Conservation (phyloP, 1,140 invertebrate genomes). For the Sinella curviseta region DNA sequence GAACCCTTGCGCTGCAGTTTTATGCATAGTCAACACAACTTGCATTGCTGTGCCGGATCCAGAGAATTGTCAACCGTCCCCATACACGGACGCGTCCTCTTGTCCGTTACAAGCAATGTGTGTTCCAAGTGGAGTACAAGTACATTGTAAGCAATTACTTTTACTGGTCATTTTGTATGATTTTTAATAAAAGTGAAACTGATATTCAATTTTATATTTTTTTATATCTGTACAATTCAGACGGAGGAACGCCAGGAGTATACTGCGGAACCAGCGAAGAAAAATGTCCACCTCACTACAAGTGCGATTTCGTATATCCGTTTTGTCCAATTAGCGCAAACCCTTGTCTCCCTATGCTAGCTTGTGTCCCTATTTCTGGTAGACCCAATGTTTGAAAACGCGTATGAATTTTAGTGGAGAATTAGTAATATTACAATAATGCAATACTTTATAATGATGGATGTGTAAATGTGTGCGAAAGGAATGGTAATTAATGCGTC, state of each 20-base stretch:
- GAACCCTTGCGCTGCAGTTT: not conserved
- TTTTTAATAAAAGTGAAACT: not conserved
- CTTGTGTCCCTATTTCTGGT: not conserved
- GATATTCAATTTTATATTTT: not conserved
- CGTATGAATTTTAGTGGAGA: no score
- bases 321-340: not conserved
- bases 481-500: no score
- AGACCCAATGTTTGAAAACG: not conserved
- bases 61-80: not conserved
- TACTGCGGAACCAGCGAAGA: not conserved
- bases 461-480: no score
- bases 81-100: not conserved
- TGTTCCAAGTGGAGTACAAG: not conserved
- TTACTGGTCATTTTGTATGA: no score
- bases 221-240: not conserved
- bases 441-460: no score
- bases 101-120: not conserved
- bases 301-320: not conserved
- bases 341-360: not conserved
- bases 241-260: not conserved
- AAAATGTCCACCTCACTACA: not conserved
- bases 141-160: no score
- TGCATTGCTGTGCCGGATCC: conserved; percentile 4
- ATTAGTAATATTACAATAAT: no score
- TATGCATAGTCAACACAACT: not conserved